phyloP scores from a whole-genome alignment of 2,888 invertebrate genomes.

The Acronicta alni region DNA sequence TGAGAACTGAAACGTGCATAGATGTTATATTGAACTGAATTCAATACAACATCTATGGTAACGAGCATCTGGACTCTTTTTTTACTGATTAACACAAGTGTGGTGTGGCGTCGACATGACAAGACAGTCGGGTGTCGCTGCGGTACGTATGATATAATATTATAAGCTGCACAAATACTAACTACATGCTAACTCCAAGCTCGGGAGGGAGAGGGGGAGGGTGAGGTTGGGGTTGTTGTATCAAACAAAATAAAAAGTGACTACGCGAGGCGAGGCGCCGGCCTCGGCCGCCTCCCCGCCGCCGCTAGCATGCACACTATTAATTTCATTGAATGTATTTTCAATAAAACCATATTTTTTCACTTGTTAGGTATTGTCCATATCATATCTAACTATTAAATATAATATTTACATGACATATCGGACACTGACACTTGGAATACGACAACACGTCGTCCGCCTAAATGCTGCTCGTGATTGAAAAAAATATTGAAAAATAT shows the following conservation, averaged over 20 bases:
- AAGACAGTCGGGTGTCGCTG: constrained; percentile 11
- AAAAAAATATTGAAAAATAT: constrained; percentile 80
- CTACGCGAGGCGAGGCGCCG: constrained; percentile 63
- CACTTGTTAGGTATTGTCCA: constrained; percentile 90
- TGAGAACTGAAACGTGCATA: too few species aligned
- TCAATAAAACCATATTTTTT: constrained; percentile 86
- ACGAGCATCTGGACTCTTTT: too few species aligned
- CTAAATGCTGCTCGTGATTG: constrained; percentile 78
- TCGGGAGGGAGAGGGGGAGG: constrained; percentile 59
- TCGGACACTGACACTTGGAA: constrained; percentile 60
- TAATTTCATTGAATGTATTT: constrained; percentile 87
- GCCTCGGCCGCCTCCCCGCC: constrained; percentile 53
- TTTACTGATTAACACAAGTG: too few species aligned
- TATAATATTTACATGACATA: constrained; percentile 82
- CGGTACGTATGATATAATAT: constrained; percentile 28
- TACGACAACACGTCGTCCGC: constrained; percentile 61
- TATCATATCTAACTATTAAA: constrained; percentile 86
- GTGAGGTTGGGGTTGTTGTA: too few species aligned
- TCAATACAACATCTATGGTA: too few species aligned
- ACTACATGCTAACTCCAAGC: constrained; percentile 73
- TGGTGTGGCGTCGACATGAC: too few species aligned
- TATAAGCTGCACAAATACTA: constrained; percentile 57
- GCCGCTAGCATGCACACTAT: constrained; percentile 76
- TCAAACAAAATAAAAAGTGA: constrained; percentile 75
- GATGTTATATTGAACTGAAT: too few species aligned